phyloP scores from a whole-genome alignment of 2,888 invertebrate species.

The Zootermopsis nevadensis region DNA sequence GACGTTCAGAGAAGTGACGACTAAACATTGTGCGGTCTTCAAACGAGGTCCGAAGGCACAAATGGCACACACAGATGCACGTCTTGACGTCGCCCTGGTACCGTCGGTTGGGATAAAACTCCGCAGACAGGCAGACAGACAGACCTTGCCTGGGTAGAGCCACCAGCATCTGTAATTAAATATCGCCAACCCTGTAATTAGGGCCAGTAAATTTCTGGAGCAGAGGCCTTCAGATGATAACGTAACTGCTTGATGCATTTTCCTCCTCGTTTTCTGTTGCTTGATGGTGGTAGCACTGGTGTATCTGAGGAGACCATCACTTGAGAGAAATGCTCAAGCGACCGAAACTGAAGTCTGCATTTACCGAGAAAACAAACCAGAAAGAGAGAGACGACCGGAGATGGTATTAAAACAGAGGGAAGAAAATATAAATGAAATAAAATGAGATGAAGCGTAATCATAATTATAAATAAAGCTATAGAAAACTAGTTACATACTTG shows the following conservation, averaged over 20 bases:
- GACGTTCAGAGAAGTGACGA: no score
- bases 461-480: not conserved
- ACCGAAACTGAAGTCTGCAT: not conserved
- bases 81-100: not conserved
- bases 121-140: not conserved
- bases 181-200: slow-evolving; percentile 85
- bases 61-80: no score
- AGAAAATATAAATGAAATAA: not conserved
- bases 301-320: slow-evolving; percentile 23
- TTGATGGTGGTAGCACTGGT: not conserved
- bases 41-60: no score
- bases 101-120: not conserved
- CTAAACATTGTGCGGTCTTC: no score
- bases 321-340: not conserved
- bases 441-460: not conserved
- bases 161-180: slow-evolving; percentile 79
- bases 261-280: slow-evolving; percentile 27
- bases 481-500: not conserved
- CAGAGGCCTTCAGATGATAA: slow-evolving; percentile 61
- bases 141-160: slow-evolving; percentile 54
- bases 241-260: slow-evolving; percentile 22
- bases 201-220: slow-evolving; percentile 85
- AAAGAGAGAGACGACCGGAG: not conserved
- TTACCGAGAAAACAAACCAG: not conserved
- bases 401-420: no score